Percentiles rank a stretch among this genome's conserved stretches.
phyloP scores from a whole-genome alignment of 2,888 invertebrate species.

The Meghimatium bilineatum region DNA sequence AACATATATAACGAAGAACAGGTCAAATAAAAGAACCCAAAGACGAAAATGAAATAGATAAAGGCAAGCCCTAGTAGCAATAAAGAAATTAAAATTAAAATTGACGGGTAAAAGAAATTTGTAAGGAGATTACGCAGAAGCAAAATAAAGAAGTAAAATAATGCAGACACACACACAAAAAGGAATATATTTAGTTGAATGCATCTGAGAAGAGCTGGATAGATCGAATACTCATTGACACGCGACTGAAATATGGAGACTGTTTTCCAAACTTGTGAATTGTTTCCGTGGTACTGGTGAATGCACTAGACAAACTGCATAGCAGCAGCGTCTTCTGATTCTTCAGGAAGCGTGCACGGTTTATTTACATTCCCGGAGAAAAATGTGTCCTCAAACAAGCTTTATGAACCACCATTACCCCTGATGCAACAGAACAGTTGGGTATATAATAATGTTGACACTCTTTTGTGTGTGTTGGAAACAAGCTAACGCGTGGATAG shows the following conservation, averaged over 20 bases:
- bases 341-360: not conserved
- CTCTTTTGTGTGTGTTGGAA: not conserved
- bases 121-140: no score
- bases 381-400: not conserved
- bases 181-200: not conserved
- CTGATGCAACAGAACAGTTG: slow-evolving; percentile 7
- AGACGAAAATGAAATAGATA: no score
- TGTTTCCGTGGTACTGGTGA: not conserved
- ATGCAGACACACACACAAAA: not conserved
- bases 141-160: no score
- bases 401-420: not conserved
- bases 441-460: slow-evolving; percentile 3
- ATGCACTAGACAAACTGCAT: not conserved
- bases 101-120: no score
- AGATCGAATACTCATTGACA: slow-evolving; percentile 4
- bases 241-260: not conserved
- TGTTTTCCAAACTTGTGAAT: not conserved
- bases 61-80: no score
- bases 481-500: not conserved
- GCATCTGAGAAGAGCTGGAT: not conserved
- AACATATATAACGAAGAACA: no score
- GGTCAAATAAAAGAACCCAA: no score
- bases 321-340: not conserved
- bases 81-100: no score
- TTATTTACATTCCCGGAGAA: not conserved